Conservation (phyloP, 2,113 vertebrate species). For the Passer montanus region DNA sequence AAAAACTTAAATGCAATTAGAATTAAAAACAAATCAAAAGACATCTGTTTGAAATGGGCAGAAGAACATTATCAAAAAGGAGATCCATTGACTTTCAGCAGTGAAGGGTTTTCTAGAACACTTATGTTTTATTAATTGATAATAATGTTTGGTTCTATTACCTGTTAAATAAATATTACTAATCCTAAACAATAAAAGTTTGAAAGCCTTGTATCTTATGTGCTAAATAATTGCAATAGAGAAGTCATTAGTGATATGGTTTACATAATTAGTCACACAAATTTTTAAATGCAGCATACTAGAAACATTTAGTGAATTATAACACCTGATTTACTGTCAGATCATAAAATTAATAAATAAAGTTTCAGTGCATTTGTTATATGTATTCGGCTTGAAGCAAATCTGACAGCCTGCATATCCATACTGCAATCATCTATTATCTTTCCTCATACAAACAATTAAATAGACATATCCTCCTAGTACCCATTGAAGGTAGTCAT, state of each 20-base stretch:
- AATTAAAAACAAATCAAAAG: not conserved
- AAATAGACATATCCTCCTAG: not conserved
- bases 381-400: not conserved
- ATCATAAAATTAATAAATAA: not conserved
- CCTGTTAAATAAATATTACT: not conserved
- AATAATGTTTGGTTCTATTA: not conserved
- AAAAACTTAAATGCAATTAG: not conserved
- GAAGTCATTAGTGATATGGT: constrained; percentile 37
- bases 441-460: not conserved
- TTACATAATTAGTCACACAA: constrained; percentile 27
- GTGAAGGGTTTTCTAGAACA: not conserved
- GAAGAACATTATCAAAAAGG: not conserved
- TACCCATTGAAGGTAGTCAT: not conserved
- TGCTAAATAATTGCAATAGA: constrained; percentile 34
- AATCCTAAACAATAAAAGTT: not conserved
- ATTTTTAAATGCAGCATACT: constrained; percentile 3
- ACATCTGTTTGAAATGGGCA: not conserved
- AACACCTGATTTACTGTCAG: constrained; percentile 28
- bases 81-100: not conserved
- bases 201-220: constrained; percentile 3
- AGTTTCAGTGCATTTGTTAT: constrained; percentile 25
- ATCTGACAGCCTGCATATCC: not conserved
- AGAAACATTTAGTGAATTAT: constrained; percentile 3
- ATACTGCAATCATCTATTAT: not conserved
- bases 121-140: not conserved